These are phyloP conservation scores for Spilogale gracilis DNA, from an alignment of 2,113 vertebrate species.

Conservation along the genomic window DNA sequence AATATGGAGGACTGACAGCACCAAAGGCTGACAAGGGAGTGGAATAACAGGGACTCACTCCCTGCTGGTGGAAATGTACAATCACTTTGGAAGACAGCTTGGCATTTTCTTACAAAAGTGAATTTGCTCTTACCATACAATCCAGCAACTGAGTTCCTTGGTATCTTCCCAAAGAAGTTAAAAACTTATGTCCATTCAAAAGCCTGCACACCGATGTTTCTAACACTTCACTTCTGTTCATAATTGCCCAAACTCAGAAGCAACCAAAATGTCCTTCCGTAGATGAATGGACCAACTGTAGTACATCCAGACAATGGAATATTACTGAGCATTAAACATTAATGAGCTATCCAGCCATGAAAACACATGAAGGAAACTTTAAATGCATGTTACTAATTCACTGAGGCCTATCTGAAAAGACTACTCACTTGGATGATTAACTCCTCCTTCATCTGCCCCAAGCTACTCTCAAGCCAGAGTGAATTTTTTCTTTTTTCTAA, in stretches of 20 bases:
- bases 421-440: neutral
- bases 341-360: neutral
- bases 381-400: neutral
- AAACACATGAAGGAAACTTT: neutral
- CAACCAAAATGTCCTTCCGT: neutral
- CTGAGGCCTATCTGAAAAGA: neutral
- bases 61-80: neutral
- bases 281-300: neutral
- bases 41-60: neutral
- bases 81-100: neutral
- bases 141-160: neutral
- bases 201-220: neutral
- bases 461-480: neutral
- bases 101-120: neutral
- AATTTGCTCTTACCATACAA: neutral
- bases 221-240: neutral
- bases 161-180: neutral
- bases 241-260: neutral
- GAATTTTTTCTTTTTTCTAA: neutral
- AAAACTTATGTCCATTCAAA: neutral
- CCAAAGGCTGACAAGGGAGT: neutral
- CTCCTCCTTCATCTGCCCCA: neutral
- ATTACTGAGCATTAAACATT: neutral
- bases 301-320: neutral
- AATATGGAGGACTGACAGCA: neutral